These are phyloP conservation scores for Clavelina lepadiformis DNA, from an alignment of 23 tunicate genomes.

Conservation along the genomic window DNA sequence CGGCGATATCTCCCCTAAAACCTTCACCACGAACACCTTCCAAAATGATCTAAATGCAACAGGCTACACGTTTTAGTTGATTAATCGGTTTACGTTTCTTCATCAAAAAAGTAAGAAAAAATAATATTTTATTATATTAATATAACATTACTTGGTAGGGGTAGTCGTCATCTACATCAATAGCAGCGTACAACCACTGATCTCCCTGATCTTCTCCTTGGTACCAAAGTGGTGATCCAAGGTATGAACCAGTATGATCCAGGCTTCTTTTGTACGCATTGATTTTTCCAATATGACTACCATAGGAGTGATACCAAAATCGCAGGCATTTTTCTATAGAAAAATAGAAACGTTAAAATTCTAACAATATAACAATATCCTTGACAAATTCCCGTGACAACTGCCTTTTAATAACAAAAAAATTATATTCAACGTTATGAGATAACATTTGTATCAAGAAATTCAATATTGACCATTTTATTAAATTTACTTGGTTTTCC, in stretches of 20 bases:
- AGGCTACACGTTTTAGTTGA: too few species aligned
- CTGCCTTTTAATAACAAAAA: neutral
- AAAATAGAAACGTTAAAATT: neutral
- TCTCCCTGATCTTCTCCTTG: constrained; percentile 50
- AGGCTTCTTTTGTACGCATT: constrained; percentile 40
- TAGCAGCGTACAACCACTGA: constrained; percentile 58
- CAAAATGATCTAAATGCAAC: constrained; percentile 42
- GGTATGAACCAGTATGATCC: constrained; percentile 1
- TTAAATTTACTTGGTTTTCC: constrained; percentile 26
- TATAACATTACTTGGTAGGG: constrained; percentile 65
- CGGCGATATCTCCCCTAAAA: constrained; percentile 67
- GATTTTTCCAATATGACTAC: constrained; percentile 49
- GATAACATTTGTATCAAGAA: neutral
- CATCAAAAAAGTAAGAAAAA: too few species aligned
- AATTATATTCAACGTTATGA: neutral
- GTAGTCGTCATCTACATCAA: constrained; percentile 33
- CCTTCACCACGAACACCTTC: constrained; percentile 59
- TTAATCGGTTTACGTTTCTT: too few species aligned
- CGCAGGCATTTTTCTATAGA: constrained; percentile 63
- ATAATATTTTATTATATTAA: too few species aligned
- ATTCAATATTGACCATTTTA: neutral
- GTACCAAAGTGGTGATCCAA: constrained; percentile 49
- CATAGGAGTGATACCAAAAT: constrained; percentile 87
- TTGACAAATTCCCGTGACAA: too few species aligned
- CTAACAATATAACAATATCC: too few species aligned